Evolutionary conservation across 2,113 vertebrate species (phyloP).

Genomic region (Neoarius graeffei): DNA sequence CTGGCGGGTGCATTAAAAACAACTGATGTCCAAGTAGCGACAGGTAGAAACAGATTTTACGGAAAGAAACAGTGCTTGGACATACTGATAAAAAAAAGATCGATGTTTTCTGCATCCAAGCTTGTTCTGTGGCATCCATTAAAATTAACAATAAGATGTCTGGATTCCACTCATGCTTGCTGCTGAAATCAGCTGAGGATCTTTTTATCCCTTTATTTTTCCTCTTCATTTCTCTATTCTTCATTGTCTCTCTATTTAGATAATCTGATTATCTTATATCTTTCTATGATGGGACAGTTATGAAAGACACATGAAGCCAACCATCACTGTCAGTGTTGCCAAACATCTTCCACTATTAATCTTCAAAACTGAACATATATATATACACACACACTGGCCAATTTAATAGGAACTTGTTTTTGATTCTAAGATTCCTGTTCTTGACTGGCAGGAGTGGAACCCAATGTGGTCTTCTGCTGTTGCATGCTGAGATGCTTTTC

Average conservation of each 20-base stretch:
- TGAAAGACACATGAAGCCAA: neutral
- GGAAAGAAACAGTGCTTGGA: slow-evolving; percentile 13
- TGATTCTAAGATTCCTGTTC: no score
- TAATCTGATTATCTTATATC: neutral
- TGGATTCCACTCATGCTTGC: neutral
- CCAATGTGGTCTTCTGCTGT: no score
- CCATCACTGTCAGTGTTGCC: no score
- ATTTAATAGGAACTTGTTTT: no score
- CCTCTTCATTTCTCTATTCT: neutral
- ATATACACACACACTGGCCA: no score
- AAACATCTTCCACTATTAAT: no score
- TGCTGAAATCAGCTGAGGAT: neutral
- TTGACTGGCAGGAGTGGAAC: no score
- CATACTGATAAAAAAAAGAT: slow-evolving; percentile 24
- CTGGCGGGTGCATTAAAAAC: neutral
- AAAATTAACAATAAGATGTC: no score
- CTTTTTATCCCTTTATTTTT: neutral
- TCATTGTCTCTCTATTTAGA: neutral
- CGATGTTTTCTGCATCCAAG: neutral
- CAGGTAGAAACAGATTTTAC: slow-evolving; percentile 24
- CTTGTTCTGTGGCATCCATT: neutral
- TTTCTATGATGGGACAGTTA: neutral
- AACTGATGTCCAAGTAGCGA: neutral
- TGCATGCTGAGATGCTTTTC: no score
- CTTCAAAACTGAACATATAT: no score